A percentile compares a stretch with the other conserved stretches of the same genome.
These are phyloP conservation scores for Hylyphantes graminicola DNA, from an alignment of 1,140 invertebrate genomes.

Conservation along the genomic window DNA sequence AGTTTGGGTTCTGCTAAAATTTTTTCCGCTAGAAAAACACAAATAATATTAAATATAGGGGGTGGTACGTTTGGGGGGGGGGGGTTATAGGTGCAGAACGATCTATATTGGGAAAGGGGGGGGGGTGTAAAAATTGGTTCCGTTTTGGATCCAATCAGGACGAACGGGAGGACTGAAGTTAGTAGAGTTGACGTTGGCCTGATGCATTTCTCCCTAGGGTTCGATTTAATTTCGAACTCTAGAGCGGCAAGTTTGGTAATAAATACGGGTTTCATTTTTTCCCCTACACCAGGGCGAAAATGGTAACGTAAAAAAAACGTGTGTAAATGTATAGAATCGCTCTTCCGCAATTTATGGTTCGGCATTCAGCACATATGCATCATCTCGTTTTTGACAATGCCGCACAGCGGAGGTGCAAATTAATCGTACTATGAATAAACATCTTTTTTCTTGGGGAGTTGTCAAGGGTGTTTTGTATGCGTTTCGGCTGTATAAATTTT, in stretches of 20 bases:
- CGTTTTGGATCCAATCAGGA: constrained; percentile 58
- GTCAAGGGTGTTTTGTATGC: neutral
- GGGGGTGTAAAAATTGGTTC: constrained; percentile 44
- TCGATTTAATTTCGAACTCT: constrained; percentile 58
- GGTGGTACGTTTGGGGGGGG: neutral
- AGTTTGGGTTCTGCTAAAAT: too few relatives aligned
- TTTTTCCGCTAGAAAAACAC: neutral
- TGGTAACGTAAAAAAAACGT: constrained; percentile 12
- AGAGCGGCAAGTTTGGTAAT: constrained; percentile 45
- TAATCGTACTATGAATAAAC: constrained; percentile 27
- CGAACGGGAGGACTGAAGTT: constrained; percentile 42
- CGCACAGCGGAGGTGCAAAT: constrained; percentile 50
- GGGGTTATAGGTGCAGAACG: constrained; percentile 1
- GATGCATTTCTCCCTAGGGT: constrained; percentile 56
- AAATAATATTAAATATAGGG: constrained; percentile 6
- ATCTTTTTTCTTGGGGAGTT: neutral
- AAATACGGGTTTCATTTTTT: constrained; percentile 60
- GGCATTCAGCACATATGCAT: constrained; percentile 54
- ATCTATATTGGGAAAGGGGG: constrained; percentile 13
- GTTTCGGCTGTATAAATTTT: neutral
- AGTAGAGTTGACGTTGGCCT: constrained; percentile 46
- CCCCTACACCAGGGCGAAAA: constrained; percentile 30
- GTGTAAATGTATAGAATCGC: constrained; percentile 45
- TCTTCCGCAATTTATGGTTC: constrained; percentile 52
- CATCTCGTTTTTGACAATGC: constrained; percentile 48